Evolutionary conservation across 2,113 vertebrate genomes (phyloP), one percentile per base, ranked within the genome.

Genomic region (Catagonus wagneri): DNA sequence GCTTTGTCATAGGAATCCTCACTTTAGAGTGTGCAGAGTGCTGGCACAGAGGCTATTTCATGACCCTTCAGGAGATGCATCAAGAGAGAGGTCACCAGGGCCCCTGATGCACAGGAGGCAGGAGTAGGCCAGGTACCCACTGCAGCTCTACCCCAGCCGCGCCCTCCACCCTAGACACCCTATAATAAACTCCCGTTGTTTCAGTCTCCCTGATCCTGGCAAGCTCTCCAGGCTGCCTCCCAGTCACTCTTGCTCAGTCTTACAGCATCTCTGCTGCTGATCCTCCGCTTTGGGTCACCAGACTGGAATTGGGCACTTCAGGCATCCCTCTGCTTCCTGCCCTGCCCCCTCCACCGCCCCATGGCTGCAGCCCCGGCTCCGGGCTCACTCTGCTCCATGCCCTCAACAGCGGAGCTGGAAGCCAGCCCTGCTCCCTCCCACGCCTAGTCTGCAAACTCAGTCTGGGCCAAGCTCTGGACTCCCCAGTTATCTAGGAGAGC

Each of bases 401-500:
- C 50, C 88, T 91, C 14, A 11, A 7, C 52, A 3, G 7, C 6
- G 32, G 19, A 58, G 50, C 90, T 84, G 29, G 34, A 65, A 88
- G 60, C 60, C 83, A 96, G 44, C 3, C 36, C 58, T 36, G 12
- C 71, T 90, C 50, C 78, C 36, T 39, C 63, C 79, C 32, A 92
- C 2, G 0, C 34, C 27, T 63, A 60, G 27, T 23, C 83, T 83
- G 20, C 50, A 95, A 95, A 86, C 32, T 72, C 69, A 36, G 7
- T 54, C 60, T 80, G 44, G 13, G 56, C 76, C 56, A 36, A 76
- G 25, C 22, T 22, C 17, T 66, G 65, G 50, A 36, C 71, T 95
- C 50, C 56, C 72, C 17, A 23, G 74, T 89, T 68, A 80, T 65
- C 14, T 66, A 69, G 56, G 85, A 96, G 83, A 91, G 78, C n/a